These are phyloP conservation scores for Grammomys surdaster DNA, from an alignment of 2,113 vertebrate genomes.

Conservation along the genomic window DNA sequence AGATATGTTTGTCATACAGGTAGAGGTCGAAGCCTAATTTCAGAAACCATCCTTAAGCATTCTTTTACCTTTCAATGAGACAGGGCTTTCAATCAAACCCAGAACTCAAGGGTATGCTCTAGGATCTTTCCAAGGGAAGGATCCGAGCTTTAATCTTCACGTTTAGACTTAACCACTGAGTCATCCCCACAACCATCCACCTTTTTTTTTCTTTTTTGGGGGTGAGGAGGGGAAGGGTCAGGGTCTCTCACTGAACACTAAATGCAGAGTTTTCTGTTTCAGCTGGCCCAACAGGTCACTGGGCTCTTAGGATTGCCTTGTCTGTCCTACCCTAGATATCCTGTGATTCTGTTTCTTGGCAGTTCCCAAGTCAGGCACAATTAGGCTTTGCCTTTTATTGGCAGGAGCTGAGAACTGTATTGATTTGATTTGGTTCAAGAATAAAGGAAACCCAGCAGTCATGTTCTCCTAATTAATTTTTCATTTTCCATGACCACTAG, in stretches of 20 bases:
- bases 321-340: background rate
- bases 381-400: slow-evolving; percentile 22
- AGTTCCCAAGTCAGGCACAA: background rate
- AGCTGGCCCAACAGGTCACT: background rate
- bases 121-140: background rate
- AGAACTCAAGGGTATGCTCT: background rate
- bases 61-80: background rate
- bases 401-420: slow-evolving; percentile 29
- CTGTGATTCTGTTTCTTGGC: background rate
- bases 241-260: background rate
- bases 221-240: background rate
- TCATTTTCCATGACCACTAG: background rate
- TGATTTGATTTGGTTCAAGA: slow-evolving; percentile 39
- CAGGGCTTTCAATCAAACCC: background rate
- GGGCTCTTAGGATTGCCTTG: background rate
- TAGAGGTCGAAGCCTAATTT: too few species aligned
- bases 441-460: background rate
- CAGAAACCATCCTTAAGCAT: background rate
- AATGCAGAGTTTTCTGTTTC: background rate
- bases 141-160: background rate
- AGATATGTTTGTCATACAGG: too few species aligned
- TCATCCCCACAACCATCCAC: too few species aligned
- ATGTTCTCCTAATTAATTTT: slow-evolving; percentile 47
- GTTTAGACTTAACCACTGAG: background rate
- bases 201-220: background rate